A percentile compares a stretch with the other conserved stretches of the same genome.
Evolutionary conservation across 2,888 invertebrate species (phyloP).

Genomic region (Hermaeophaga mercurialis): DNA sequence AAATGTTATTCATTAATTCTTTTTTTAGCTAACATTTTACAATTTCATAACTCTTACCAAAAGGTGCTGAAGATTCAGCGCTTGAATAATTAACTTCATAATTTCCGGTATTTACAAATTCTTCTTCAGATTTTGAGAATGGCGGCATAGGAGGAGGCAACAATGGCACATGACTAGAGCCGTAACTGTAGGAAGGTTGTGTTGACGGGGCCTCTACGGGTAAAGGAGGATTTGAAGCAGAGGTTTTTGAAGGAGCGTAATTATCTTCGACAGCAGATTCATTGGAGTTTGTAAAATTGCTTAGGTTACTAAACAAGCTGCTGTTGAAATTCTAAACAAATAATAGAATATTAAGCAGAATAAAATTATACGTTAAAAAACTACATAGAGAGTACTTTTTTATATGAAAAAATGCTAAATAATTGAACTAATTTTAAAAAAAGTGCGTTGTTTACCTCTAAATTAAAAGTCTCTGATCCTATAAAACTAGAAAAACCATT

Average conservation of each 20-base stretch:
- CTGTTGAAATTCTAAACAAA: conserved; percentile 44
- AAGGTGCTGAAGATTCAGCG: conserved; percentile 24
- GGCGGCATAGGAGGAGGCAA: conserved; percentile 63
- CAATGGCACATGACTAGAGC: conserved; percentile 58
- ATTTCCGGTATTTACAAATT: conserved; percentile 29
- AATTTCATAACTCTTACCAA: conserved; percentile 34
- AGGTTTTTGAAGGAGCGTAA: conserved; percentile 43
- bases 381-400: no score
- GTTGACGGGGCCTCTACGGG: conserved; percentile 40
- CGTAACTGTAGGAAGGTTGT: conserved; percentile 32
- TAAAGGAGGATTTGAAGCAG: conserved; percentile 52
- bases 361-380: conserved; percentile 1
- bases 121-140: conserved; percentile 46
- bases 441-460: conserved; percentile 46
- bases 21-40: no score
- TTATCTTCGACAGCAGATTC: conserved; percentile 29
- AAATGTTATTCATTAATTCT: no score
- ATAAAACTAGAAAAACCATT: conserved; percentile 70
- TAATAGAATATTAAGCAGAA: background rate
- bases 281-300: conserved; percentile 19
- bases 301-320: conserved; percentile 24
- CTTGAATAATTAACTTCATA: conserved; percentile 28
- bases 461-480: conserved; percentile 67
- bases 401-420: no score
- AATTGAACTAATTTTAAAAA: conserved; percentile 24